Evolutionary conservation across 2,888 invertebrate species (phyloP).

Genomic region (Antitype chi): DNA sequence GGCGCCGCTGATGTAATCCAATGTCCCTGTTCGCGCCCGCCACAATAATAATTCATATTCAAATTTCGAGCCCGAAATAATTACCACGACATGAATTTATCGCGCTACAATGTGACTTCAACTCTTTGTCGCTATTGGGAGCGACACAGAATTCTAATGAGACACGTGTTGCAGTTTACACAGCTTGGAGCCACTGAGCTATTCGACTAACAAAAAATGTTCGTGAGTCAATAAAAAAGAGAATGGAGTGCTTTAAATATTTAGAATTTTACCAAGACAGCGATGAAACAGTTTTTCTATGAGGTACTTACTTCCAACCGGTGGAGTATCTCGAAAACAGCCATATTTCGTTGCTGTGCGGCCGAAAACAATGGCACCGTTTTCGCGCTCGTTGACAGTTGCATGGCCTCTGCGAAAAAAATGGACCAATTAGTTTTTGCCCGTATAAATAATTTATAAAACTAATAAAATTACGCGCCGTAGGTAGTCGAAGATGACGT

Average conservation of each 20-base stretch:
- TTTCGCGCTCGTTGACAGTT: slow-evolving; percentile 97
- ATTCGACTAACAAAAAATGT: slow-evolving; percentile 71
- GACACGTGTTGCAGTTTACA: slow-evolving; percentile 84
- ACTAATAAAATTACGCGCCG: slow-evolving; percentile 17
- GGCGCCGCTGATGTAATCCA: slow-evolving; percentile 87
- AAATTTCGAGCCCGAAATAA: slow-evolving; percentile 82
- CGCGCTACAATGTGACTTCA: slow-evolving; percentile 71
- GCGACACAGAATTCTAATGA: slow-evolving; percentile 72
- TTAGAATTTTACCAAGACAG: slow-evolving; percentile 62
- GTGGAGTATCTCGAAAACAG: slow-evolving; percentile 99
- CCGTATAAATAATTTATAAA: slow-evolving; percentile 18
- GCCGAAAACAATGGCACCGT: slow-evolving; percentile 97
- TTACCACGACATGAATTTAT: slow-evolving; percentile 81
- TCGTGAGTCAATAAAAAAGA: slow-evolving; percentile 70
- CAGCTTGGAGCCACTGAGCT: slow-evolving; percentile 72
- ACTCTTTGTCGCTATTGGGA: slow-evolving; percentile 74
- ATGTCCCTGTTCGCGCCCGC: slow-evolving; percentile 72
- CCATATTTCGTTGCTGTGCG: slow-evolving; percentile 98
- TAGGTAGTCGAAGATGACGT: slow-evolving; percentile 22
- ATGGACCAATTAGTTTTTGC: slow-evolving; percentile 26
- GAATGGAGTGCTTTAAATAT: slow-evolving; percentile 74
- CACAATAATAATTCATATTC: slow-evolving; percentile 84
- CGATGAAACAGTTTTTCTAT: slow-evolving; percentile 43
- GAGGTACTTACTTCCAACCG: slow-evolving; percentile 95
- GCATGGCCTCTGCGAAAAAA: slow-evolving; percentile 95